phyloP scores from a whole-genome alignment of 2,888 invertebrate genomes.

The Cephus pygmeus region DNA sequence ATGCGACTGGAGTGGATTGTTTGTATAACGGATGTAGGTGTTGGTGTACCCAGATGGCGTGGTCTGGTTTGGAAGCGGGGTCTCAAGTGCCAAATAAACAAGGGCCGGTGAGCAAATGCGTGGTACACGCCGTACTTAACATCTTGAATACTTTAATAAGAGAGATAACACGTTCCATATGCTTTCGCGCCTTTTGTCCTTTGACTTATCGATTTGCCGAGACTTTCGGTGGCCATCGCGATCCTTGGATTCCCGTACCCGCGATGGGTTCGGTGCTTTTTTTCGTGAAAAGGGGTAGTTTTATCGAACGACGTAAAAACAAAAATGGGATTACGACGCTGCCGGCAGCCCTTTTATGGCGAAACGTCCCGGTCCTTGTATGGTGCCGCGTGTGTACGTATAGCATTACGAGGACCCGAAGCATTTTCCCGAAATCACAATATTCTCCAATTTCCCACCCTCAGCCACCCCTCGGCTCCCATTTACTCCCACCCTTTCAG shows the following conservation, averaged over 20 bases:
- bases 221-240: not conserved
- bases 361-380: not conserved
- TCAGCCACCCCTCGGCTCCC: not conserved
- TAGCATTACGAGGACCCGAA: constrained; percentile 16
- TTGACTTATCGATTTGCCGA: not conserved
- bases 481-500: not conserved
- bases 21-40: not conserved
- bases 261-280: not conserved
- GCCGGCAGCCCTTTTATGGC: not conserved
- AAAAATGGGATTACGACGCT: not conserved
- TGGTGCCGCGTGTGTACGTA: not conserved
- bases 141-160: not conserved
- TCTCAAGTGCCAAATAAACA: not conserved
- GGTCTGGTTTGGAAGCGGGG: not conserved
- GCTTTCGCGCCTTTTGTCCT: not conserved
- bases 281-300: not conserved
- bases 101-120: not conserved
- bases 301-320: constrained; percentile 30
- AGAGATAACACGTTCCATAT: not conserved
- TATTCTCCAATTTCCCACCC: constrained; percentile 20
- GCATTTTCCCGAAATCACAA: constrained; percentile 34
- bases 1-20: not conserved
- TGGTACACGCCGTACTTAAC: not conserved
- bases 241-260: not conserved
- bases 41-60: not conserved